Base-by-base conservation (phyloP, 2,113 vertebrate species). In the Cyprinodon brontotheroides region DNA sequence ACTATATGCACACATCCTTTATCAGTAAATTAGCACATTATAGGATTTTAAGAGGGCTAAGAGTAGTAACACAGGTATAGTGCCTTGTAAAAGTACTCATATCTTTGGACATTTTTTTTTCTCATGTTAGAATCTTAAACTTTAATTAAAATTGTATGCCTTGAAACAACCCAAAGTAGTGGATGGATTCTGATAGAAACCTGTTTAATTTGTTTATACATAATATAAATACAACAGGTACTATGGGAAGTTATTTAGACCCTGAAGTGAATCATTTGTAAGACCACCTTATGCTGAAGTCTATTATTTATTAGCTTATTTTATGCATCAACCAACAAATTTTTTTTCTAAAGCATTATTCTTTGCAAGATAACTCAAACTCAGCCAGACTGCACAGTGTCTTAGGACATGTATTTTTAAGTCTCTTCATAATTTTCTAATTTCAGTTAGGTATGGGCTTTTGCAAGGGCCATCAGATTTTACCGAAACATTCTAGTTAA, bases 1-100 rank as follows among this genome's bases (percentile, higher is more conserved):
- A 65, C 64, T 82, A 60, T 79, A 84, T 70, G 0, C 79, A 66
- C 74, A 85, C 53, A 37, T 36, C 22, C 77, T 69, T 65, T 70
- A 60, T 73, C 65, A 36, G 36, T 38, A 57, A 71, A 68, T 77
- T 74, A 38, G 62, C 69, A 20, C 10, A 60, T 70, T 53, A 57
- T 53, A 6, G 61, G n/a, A 22, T 48, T 77, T 40, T 61, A 47
- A 74, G 22, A 65, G 61, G 63, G 48, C 0, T 2, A 68, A 22
- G 8, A 45, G 48, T 5, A 62, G 45, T n/a, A 64, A 47, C 71
- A 63, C 64, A 61, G 61, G 15, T 59, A 10, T 57, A 57, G 50
- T 57, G 50, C 50, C 50, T 57, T 57, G 50, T 14, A n/a, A 57
- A 57, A 57, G 50, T 57, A 57, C n/a, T 57, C 17, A 57, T 57